phyloP scores from a whole-genome alignment of 2,113 vertebrate species.

The Seriola aureovittata region DNA sequence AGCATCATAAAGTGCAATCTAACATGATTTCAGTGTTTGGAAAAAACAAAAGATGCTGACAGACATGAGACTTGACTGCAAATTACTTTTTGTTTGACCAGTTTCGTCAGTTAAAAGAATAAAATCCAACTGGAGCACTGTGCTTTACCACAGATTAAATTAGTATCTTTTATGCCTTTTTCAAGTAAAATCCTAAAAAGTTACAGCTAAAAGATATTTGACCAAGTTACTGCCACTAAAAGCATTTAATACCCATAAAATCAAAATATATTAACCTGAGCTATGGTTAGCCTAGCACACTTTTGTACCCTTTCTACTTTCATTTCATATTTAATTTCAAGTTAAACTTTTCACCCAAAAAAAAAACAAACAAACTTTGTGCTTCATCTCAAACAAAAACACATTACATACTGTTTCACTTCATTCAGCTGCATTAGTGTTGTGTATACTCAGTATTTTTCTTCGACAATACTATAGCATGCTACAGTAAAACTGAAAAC shows the following conservation, averaged over 20 bases:
- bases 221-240: slow-evolving; percentile 8
- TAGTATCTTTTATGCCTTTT: not conserved
- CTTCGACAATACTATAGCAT: not conserved
- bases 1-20: slow-evolving; percentile 74
- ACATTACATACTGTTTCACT: slow-evolving; percentile 15
- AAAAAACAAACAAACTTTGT: not conserved
- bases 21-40: slow-evolving; percentile 36
- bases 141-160: slow-evolving; percentile 21
- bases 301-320: not conserved
- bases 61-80: slow-evolving; percentile 4
- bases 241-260: slow-evolving; percentile 4
- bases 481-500: not conserved
- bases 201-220: not conserved
- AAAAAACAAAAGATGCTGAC: slow-evolving; percentile 33
- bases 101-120: not conserved
- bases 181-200: slow-evolving; percentile 41
- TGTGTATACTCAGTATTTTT: slow-evolving; percentile 1
- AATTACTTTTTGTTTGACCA: not conserved
- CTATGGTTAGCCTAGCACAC: slow-evolving; percentile 2
- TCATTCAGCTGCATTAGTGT: slow-evolving; percentile 27
- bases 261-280: slow-evolving; percentile 42
- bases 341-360: not conserved
- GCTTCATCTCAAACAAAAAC: slow-evolving; percentile 7
- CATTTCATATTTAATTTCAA: not conserved
- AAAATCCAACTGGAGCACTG: not conserved